A percentile compares a stretch with the other conserved stretches of the same genome.
phyloP scores from a whole-genome alignment of 2,888 invertebrate genomes.

The Dryococelus australis region DNA sequence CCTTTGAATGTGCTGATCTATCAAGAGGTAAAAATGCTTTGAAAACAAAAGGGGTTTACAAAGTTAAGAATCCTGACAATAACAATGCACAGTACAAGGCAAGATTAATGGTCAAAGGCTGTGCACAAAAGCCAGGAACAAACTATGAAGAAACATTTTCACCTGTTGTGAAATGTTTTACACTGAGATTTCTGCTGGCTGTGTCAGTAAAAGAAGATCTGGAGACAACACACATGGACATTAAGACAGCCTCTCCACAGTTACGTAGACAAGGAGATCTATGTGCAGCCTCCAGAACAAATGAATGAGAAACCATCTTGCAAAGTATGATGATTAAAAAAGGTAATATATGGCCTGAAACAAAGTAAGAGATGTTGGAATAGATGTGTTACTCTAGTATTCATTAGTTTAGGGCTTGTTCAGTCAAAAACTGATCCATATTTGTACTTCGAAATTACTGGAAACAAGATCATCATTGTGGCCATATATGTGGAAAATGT shows the following conservation, averaged over 20 bases:
- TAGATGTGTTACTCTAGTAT: neutral
- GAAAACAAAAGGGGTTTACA: neutral
- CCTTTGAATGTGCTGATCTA: neutral
- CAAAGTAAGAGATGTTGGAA: constrained; percentile 19
- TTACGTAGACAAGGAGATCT: neutral
- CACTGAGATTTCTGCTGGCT: neutral
- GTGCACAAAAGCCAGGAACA: constrained; percentile 7
- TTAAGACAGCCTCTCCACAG: neutral
- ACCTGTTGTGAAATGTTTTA: neutral
- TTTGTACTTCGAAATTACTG: neutral
- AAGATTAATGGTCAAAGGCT: neutral
- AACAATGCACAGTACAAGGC: neutral
- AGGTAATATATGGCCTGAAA: no score
- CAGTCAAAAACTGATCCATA: neutral
- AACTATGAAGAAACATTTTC: constrained; percentile 12
- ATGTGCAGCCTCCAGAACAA: constrained; percentile 6
- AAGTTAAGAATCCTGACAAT: neutral
- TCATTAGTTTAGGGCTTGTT: neutral
- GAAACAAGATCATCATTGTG: neutral
- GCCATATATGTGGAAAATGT: neutral
- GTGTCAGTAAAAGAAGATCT: constrained; percentile 2
- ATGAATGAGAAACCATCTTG: neutral
- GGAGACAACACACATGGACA: neutral
- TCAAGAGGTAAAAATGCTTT: neutral
- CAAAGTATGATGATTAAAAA: neutral